Base-by-base conservation (phyloP, 2,888 invertebrate species). In the Drosophila hamatofila region DNA sequence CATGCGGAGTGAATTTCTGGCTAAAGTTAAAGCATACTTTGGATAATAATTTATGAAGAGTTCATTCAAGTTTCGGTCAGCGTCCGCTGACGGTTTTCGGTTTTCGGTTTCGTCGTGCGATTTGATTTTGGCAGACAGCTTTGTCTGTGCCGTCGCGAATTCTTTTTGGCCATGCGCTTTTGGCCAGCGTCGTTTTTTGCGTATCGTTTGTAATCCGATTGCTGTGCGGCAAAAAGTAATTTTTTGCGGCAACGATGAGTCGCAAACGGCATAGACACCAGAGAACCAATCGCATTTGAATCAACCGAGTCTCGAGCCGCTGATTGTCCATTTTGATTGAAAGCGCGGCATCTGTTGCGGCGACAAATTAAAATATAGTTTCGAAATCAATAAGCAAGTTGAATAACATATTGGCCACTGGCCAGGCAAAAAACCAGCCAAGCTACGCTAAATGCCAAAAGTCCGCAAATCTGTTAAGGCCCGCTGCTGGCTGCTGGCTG, bases 401-500 rank as follows among this genome's bases (percentile, higher is more conserved):
- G 68, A 46, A 58, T 59, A 55, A 54, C 73, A 66, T 66, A 67
- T 73, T 73, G 60, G 48, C 59, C 59, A 42, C 46, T 16, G 46
- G 48, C 18, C 51, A 51, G 58, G 42, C 42, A 52, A 62, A 49
- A 42, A 44, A 1, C 35, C 21, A n/a, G 49, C 65, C 69, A 46
- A 48, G 64, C 46, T 30, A 49, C 25, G 63, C 69, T 51, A 67
- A 67, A 59, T 64, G 60, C 63, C 35, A 55, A 64, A 72, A 76
- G 72, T 71, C 73, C 54, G 51, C 48, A 83, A 88, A 83, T 83
- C 83, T 83, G 79, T 83, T 87, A 79, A 83, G 74, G 74, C 74
- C 73, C 63, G 11, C 27, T 49, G 48, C 12, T 48, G 27, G 46
- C 46, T 9, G 14, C 9, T 30, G 30, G 30, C 30, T 30, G 30